These are phyloP conservation scores for Steatornis caripensis DNA, from an alignment of 2,113 vertebrate species.

Conservation along the genomic window DNA sequence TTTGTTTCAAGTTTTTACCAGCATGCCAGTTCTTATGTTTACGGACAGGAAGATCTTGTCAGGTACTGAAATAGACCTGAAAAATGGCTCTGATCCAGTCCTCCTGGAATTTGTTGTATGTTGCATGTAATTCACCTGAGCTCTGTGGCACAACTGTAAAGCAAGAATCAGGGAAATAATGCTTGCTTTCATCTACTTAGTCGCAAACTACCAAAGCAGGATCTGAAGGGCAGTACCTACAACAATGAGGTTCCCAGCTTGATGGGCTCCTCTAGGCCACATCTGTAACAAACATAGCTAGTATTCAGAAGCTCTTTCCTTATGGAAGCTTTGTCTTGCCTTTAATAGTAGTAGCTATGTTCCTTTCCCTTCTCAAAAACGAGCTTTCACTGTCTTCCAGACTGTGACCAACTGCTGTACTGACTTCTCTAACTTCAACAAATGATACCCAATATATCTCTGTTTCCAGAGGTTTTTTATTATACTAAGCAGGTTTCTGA, in stretches of 20 bases:
- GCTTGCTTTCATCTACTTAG: background rate
- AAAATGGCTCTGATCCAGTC: background rate
- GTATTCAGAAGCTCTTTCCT: background rate
- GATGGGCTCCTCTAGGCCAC: background rate
- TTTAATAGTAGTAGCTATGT: background rate
- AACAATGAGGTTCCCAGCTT: background rate
- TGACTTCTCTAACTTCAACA: background rate
- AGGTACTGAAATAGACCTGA: background rate
- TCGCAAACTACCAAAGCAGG: background rate
- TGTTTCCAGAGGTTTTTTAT: background rate
- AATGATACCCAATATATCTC: background rate
- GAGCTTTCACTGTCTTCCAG: background rate
- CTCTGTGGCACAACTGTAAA: background rate
- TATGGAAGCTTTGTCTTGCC: background rate
- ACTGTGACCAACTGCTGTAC: background rate
- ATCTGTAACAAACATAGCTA: background rate
- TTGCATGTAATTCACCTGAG: background rate
- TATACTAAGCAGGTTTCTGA: background rate
- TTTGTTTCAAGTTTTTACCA: background rate
- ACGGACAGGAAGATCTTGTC: background rate
- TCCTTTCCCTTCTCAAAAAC: background rate
- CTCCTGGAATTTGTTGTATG: background rate
- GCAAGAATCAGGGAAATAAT: background rate
- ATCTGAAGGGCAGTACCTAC: background rate
- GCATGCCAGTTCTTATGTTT: background rate